Conservation (phyloP, 2,113 vertebrate species). For the Meles meles region DNA sequence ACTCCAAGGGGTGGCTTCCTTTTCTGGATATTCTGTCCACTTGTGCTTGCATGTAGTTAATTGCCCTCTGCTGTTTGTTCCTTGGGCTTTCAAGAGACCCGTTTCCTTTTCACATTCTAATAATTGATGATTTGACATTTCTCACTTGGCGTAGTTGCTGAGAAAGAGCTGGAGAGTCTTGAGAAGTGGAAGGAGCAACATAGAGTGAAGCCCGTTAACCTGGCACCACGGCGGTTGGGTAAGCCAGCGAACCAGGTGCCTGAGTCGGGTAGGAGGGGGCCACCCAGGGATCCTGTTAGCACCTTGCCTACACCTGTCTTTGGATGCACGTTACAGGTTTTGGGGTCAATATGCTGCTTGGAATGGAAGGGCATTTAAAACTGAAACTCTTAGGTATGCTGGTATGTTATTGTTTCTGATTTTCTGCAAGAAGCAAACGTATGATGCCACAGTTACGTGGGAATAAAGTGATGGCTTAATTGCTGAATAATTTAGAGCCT, state of each 20-base stretch:
- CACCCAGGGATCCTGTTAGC: background rate
- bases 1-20: background rate
- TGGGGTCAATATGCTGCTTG: background rate
- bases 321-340: background rate
- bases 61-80: background rate
- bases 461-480: conserved; percentile 41
- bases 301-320: background rate
- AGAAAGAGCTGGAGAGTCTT: conserved; percentile 83
- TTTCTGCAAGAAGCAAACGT: background rate
- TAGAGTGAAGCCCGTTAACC: conserved; percentile 69
- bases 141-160: conserved; percentile 80
- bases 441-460: background rate
- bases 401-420: background rate
- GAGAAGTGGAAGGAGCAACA: conserved; percentile 81
- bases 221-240: conserved; percentile 86
- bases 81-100: background rate
- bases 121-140: conserved; percentile 8
- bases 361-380: background rate
- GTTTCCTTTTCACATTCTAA: conserved; percentile 10
- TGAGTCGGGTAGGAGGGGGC: background rate
- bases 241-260: conserved; percentile 33
- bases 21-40: background rate
- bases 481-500: conserved; percentile 44
- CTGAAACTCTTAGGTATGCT: background rate
- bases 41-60: background rate